A percentile compares a stretch with the other conserved stretches of the same genome.
Evolutionary conservation across 2,888 invertebrate species (phyloP).

Genomic region (Microplitis manilae): DNA sequence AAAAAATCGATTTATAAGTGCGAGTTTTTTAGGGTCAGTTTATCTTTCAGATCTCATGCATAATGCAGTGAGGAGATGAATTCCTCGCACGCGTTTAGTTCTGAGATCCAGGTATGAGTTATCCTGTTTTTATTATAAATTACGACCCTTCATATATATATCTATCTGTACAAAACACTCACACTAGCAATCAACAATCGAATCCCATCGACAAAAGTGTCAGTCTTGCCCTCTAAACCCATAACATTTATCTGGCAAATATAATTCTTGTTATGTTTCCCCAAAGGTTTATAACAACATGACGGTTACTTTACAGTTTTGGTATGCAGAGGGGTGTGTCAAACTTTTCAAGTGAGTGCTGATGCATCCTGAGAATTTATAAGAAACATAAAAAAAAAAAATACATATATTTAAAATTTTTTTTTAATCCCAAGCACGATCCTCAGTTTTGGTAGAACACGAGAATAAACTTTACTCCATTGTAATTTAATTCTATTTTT

Average conservation of each 20-base stretch:
- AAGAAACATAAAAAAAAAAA: slow-evolving; percentile 1
- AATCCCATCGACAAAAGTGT: not conserved
- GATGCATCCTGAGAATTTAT: slow-evolving; percentile 6
- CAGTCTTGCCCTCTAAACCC: not conserved
- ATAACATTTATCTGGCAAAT: not conserved
- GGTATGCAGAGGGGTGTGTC: slow-evolving; percentile 16
- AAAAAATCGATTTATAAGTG: slow-evolving; percentile 2
- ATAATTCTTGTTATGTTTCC: not conserved
- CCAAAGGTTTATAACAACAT: slow-evolving; percentile 13
- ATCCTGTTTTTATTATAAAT: not conserved
- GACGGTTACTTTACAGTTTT: slow-evolving; percentile 10
- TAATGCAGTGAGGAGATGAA: slow-evolving; percentile 11
- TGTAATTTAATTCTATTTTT: slow-evolving; percentile 12
- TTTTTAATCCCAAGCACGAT: not conserved
- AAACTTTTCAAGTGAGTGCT: slow-evolving; percentile 5
- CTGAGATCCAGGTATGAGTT: not conserved
- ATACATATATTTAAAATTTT: not conserved
- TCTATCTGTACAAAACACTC: not conserved
- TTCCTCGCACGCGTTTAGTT: slow-evolving; percentile 2
- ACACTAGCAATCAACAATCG: not conserved
- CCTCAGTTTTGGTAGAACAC: not conserved
- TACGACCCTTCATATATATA: not conserved
- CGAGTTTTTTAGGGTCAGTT: slow-evolving; percentile 5
- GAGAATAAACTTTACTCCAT: not conserved
- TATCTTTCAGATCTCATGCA: slow-evolving; percentile 2